Evolutionary conservation across 1,140 invertebrate genomes (phyloP).

Genomic region (Drosophila pseudoananassae): DNA sequence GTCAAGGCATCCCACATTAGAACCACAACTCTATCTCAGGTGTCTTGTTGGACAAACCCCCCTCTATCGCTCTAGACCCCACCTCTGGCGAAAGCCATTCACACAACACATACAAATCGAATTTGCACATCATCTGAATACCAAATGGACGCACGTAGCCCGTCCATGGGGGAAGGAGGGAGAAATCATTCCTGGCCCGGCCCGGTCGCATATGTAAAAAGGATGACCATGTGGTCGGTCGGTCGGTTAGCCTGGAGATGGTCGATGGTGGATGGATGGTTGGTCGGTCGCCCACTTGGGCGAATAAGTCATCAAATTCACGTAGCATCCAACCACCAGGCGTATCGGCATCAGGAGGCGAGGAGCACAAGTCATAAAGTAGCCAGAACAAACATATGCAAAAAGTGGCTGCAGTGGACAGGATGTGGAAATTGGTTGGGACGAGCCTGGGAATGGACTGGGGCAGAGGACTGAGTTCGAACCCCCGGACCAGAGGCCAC

Average conservation of each 20-base stretch:
- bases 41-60: neutral
- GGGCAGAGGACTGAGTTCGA: neutral
- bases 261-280: conserved; percentile 1
- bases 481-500: conserved; percentile 31
- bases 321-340: conserved; percentile 54
- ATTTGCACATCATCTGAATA: conserved; percentile 84
- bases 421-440: conserved; percentile 46
- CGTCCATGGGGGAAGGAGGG: conserved; percentile 20
- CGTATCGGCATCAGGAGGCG: conserved; percentile 21
- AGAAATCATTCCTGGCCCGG: conserved; percentile 44
- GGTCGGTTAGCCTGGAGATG: conserved; percentile 1
- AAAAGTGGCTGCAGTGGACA: conserved; percentile 56
- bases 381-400: conserved; percentile 73
- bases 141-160: conserved; percentile 81
- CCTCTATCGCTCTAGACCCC: conserved; percentile 7
- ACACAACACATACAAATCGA: conserved; percentile 79
- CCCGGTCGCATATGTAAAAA: conserved; percentile 52
- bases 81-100: conserved; percentile 21
- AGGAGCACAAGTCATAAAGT: conserved; percentile 52
- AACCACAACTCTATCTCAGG: neutral
- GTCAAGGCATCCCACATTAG: too few relatives aligned
- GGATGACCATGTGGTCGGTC: conserved; percentile 64
- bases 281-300: conserved; percentile 58
- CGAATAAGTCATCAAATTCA: conserved; percentile 83
- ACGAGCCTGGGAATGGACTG: neutral